Base-by-base conservation (phyloP, 2,797 vertebrate genomes). In the Furcifer pardalis region DNA sequence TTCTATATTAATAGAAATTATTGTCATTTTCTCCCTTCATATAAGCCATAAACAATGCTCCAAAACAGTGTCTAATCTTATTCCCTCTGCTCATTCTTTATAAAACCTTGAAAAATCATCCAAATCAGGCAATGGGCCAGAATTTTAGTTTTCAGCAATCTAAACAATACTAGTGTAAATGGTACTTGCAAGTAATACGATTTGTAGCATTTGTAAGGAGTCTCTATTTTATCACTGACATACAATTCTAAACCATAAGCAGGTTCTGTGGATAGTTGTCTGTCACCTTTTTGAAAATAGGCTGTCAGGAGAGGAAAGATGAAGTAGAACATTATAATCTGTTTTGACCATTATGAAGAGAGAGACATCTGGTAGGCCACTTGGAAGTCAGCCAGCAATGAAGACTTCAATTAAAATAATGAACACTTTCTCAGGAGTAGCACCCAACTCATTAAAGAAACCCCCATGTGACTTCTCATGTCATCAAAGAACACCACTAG, bases 331-430 rank as follows among this genome's bases (percentile, higher is more conserved):
- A 94, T 94, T 92, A 95, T 96, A 95, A 95, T 95, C 93, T 93
- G 81, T 90, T 93, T 93, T 91, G 92, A 90, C 94, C 91, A 93
- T 68, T 93, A 93, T 87, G 93, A 91, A 95, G 93, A 94, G 91
- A 95, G 93, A 96, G 95, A 95, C 95, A 96, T 96, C 95, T 96
- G 96, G 94, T 95, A 95, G 95, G 91, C 94, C 92, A 93, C 92
- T 95, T 95, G 96, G 96, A 95, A 95, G 95, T 83, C 95, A 93
- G 95, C 96, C 95, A 96, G 82, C 83, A 88, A 93, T 9, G 86
- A 95, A 96, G 92, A 92, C 94, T 94, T 94, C 94, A 96, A 96
- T 95, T 96, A 95, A 95, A 96, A 96, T 95, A 94, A 96, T 95
- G 94, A 96, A 93, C 92, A 82, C 86, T 94, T 96, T 95, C 94